Evolutionary conservation across 1,140 invertebrate genomes (phyloP).

Genomic region (Agrilus planipennis): DNA sequence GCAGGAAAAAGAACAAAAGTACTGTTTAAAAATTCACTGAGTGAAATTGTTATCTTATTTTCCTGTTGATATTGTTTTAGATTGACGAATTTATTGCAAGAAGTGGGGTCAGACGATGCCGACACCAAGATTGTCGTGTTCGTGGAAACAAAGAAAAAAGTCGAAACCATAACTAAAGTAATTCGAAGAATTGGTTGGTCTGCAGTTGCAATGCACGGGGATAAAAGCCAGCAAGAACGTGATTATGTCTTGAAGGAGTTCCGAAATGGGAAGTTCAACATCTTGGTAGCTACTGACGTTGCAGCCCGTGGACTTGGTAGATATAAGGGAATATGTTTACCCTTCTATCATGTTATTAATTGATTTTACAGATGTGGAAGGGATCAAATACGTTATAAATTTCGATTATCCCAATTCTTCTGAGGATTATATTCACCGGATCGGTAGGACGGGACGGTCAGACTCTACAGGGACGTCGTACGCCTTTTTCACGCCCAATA

Average conservation of each 20-base stretch:
- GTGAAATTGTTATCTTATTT: constrained; percentile 19
- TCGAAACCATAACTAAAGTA: constrained; percentile 81
- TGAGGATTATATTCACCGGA: constrained; percentile 96
- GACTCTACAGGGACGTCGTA: constrained; percentile 88
- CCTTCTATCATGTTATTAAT: too few relatives aligned
- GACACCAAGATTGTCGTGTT: constrained; percentile 94
- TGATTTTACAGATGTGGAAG: constrained; percentile 78
- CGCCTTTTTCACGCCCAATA: constrained; percentile 90
- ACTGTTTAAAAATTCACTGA: too few relatives aligned
- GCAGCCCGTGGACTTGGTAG: constrained; percentile 93
- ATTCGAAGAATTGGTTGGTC: constrained; percentile 86
- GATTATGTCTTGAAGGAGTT: constrained; percentile 94
- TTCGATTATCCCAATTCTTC: constrained; percentile 94
- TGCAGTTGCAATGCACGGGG: constrained; percentile 89
- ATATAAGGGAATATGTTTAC: too few relatives aligned
- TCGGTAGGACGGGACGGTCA: constrained; percentile 86
- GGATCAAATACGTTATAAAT: constrained; percentile 97
- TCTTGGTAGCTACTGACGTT: constrained; percentile 95
- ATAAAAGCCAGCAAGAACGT: constrained; percentile 92
- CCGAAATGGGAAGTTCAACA: constrained; percentile 75
- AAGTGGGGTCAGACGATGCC: constrained; percentile 72
- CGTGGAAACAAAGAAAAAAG: constrained; percentile 93
- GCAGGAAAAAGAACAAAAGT: constrained; percentile 70
- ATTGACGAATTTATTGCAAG: constrained; percentile 70
- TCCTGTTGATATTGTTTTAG: too few relatives aligned